phyloP scores from a whole-genome alignment of 2,888 invertebrate species.

The Mythimna impura region DNA sequence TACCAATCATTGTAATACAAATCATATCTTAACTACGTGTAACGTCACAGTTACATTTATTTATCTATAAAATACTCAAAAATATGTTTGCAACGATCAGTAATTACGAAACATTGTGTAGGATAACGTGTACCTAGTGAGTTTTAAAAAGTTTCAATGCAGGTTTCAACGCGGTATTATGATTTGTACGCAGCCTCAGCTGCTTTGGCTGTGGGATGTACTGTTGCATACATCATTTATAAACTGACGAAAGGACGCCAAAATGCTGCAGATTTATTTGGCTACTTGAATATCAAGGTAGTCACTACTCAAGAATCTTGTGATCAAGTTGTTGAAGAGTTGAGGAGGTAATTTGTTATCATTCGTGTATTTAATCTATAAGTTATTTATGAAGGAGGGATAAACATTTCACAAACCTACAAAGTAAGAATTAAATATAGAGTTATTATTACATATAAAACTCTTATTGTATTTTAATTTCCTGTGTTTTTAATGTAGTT shows the following conservation, averaged over 20 bases:
- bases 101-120: constrained; percentile 1
- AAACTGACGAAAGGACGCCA: constrained; percentile 63
- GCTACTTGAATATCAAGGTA: constrained; percentile 75
- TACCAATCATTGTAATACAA: constrained; percentile 27
- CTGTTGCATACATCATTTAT: constrained; percentile 68
- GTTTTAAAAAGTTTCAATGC: constrained; percentile 60
- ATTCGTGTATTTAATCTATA: not conserved
- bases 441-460: too few relatives aligned
- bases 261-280: constrained; percentile 72
- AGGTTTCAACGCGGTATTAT: constrained; percentile 60
- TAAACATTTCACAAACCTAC: too few relatives aligned
- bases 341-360: constrained; percentile 72
- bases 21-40: constrained; percentile 19
- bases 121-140: not conserved
- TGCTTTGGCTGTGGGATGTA: constrained; percentile 71
- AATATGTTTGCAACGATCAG: constrained; percentile 9
- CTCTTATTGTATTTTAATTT: too few relatives aligned
- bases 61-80: not conserved
- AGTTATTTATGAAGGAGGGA: too few relatives aligned
- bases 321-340: constrained; percentile 73
- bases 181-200: constrained; percentile 71
- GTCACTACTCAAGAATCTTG: constrained; percentile 74
- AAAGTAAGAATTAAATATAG: too few relatives aligned
- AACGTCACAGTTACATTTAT: not conserved
- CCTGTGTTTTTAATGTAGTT: too few relatives aligned